A percentile compares a stretch with the other conserved stretches of the same genome.
Conservation (phyloP, 1,140 invertebrate species). For the Hylaeus volcanicus region DNA sequence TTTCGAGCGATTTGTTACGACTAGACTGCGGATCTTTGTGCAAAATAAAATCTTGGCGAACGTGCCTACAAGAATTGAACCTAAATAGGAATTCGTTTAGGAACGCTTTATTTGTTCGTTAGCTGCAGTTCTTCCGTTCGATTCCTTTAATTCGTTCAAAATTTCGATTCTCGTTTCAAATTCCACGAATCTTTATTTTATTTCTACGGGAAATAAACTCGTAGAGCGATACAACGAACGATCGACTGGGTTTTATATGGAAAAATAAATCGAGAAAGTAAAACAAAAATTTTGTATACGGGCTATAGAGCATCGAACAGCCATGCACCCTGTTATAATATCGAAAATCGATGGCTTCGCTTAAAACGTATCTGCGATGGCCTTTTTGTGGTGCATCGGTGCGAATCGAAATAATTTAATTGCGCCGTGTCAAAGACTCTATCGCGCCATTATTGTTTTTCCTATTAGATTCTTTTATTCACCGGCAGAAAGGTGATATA, state of each 20-base stretch:
- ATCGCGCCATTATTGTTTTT: background rate
- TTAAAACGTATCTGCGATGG: conserved; percentile 11
- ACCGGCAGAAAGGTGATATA: background rate
- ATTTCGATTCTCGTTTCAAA: too few species aligned
- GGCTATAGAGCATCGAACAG: conserved; percentile 8
- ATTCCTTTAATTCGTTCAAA: background rate
- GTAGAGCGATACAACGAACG: background rate
- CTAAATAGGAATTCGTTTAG: too few species aligned
- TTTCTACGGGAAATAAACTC: background rate
- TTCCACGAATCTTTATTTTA: background rate
- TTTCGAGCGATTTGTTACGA: too few species aligned
- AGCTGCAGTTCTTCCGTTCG: background rate
- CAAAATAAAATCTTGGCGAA: too few species aligned
- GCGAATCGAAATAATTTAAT: conserved; percentile 38
- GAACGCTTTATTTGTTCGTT: background rate
- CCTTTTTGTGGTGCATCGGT: conserved; percentile 13
- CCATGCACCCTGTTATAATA: background rate
- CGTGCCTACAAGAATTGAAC: too few species aligned
- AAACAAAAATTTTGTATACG: too few species aligned
- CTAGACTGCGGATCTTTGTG: too few species aligned
- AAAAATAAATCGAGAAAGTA: too few species aligned
- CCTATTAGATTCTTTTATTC: conserved; percentile 6
- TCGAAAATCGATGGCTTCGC: conserved; percentile 35
- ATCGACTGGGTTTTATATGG: background rate
- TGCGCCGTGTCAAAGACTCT: background rate